Evolutionary conservation across 2,797 vertebrate species (phyloP), one percentile per base, ranked within the genome.

Genomic region (Sebastes elongatus): DNA sequence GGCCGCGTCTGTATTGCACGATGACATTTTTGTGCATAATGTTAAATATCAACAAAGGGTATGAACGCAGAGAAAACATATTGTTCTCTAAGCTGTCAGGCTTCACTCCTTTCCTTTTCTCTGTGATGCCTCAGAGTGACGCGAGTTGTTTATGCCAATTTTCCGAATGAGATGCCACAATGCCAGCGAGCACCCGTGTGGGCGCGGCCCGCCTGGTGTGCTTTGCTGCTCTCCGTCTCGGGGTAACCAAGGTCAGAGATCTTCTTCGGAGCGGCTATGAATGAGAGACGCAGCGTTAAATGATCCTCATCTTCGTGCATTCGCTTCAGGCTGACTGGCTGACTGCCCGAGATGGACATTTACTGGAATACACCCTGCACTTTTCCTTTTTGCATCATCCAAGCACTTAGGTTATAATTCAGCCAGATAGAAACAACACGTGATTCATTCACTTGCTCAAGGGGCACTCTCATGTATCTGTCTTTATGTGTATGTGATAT

Each of bases 161-260:
- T 59, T 78, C 35, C 6, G 1, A 82, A 70, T 5, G 23, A 25
- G 5, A 30, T 74, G 18, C 2, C 69, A 23, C 53, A 7, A 23
- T 18, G 59, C 62, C 71, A 55, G 72, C 1, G 3, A 73, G 66
- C 68, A 7, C 68, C 49, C 59, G 1, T 52, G 73, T 61, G 80
- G 88, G 81, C 2, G 68, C 33, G 77, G 68, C 35, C 18, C 2
- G 20, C 76, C 53, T 56, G 35, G 25, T 62, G 65, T 38, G 82
- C 57, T 52, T 28, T 27, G 62, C 35, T 28, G 52, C 76, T 64
- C 61, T n/a, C 42, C 32, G n/a, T 80, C 13, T 65, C 55, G 13
- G 75, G 56, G 60, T 80, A 82, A 88, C 86, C 83, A 89, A 90
- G 88, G 83, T 92, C 87, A 88, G 79, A 9, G 64, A 65, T 84